Evolutionary conservation across 2,888 invertebrate species (phyloP).

Genomic region (Parnassius mnemosyne): DNA sequence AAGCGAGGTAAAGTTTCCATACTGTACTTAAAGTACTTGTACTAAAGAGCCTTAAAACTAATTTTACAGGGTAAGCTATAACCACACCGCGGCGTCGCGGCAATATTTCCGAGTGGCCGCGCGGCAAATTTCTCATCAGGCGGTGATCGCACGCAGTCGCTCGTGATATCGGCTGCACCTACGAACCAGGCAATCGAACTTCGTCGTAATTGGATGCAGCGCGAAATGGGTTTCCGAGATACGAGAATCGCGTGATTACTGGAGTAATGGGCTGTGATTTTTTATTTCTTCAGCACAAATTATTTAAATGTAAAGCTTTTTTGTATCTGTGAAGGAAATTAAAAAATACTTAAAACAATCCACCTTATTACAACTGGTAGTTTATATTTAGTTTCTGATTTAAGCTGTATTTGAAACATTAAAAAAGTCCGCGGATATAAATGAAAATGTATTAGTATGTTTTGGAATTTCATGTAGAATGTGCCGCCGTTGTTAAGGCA

Average conservation of each 20-base stretch:
- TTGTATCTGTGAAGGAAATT: too few species aligned
- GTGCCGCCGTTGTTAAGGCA: too few species aligned
- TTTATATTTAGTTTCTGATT: too few species aligned
- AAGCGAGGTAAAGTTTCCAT: too few species aligned
- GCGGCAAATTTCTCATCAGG: slow-evolving; percentile 72
- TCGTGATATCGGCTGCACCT: slow-evolving; percentile 35
- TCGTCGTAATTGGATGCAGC: slow-evolving; percentile 42
- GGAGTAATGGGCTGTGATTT: slow-evolving; percentile 11
- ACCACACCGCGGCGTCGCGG: slow-evolving; percentile 21
- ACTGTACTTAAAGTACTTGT: too few species aligned
- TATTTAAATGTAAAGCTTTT: too few species aligned
- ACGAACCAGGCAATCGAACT: slow-evolving; percentile 26
- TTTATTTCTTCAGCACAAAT: neutral
- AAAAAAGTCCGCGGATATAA: too few species aligned
- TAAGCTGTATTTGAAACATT: too few species aligned
- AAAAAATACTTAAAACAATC: too few species aligned
- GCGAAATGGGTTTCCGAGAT: slow-evolving; percentile 28
- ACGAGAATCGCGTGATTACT: slow-evolving; percentile 24
- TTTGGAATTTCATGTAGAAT: too few species aligned
- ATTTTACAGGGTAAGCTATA: slow-evolving; percentile 10
- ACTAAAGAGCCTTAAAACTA: slow-evolving; percentile 5
- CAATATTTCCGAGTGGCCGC: slow-evolving; percentile 60
- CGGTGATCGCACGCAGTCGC: slow-evolving; percentile 41
- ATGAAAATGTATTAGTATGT: too few species aligned
- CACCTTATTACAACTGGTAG: too few species aligned